phyloP scores from a whole-genome alignment of 2,113 vertebrate species.

The Macrotis lagotis region DNA sequence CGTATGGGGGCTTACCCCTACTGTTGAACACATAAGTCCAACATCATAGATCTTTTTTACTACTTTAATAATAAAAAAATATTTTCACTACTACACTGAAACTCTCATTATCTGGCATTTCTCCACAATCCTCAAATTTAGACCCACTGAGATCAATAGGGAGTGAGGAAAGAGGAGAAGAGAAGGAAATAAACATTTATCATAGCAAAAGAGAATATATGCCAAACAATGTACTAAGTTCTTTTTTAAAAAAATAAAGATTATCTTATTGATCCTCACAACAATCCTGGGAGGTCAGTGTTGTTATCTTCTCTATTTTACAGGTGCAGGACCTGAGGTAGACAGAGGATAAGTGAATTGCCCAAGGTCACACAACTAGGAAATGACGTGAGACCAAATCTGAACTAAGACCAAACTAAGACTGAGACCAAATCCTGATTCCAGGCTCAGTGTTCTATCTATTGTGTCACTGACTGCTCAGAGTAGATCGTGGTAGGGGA shows the following conservation, averaged over 20 bases:
- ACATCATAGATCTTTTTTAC: not conserved
- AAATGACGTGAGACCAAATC: not conserved
- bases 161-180: not conserved
- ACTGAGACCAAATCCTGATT: no score
- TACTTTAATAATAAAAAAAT: not conserved
- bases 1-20: not conserved
- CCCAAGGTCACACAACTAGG: not conserved
- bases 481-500: not conserved
- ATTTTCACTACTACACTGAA: not conserved
- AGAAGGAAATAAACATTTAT: not conserved
- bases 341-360: not conserved
- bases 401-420: not conserved
- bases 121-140: not conserved
- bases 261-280: not conserved
- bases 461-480: not conserved
- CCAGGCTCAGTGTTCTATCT: not conserved
- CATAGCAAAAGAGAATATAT: not conserved
- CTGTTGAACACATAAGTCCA: not conserved
- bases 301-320: not conserved
- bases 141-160: not conserved
- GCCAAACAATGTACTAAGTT: not conserved
- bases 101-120: not conserved
- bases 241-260: not conserved
- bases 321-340: not conserved
- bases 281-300: not conserved